Percentiles rank a stretch among this genome's conserved stretches.
These are phyloP conservation scores for Ctenopoma multispine DNA, from an alignment of 2,797 vertebrate species.

Conservation along the genomic window DNA sequence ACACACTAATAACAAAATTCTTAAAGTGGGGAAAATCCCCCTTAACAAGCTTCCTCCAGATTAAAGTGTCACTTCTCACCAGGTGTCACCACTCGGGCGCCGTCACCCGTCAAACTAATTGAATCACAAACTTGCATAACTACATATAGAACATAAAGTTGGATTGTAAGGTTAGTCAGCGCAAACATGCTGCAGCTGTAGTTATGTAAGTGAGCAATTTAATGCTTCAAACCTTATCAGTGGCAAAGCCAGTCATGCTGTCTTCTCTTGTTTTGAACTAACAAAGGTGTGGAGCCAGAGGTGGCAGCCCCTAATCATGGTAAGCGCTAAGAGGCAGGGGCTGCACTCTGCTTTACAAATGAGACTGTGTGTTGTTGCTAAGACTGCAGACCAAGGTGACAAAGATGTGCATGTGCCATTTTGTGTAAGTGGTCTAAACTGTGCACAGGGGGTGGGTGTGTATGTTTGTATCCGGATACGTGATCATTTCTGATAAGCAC, in stretches of 20 bases:
- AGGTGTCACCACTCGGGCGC: conserved; percentile 23
- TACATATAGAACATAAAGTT: conserved; percentile 17
- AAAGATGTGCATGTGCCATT: conserved; percentile 33
- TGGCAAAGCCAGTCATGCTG: conserved; percentile 51
- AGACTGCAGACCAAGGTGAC: conserved; percentile 36
- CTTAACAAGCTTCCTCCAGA: conserved; percentile 52
- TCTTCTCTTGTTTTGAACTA: conserved; percentile 53
- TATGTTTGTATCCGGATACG: conserved; percentile 40
- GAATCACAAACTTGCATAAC: conserved; percentile 33
- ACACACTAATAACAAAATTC: conserved; percentile 34
- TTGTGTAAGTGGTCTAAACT: conserved; percentile 7
- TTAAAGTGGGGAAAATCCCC: conserved; percentile 38
- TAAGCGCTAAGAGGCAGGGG: conserved; percentile 23
- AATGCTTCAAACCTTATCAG: conserved; percentile 50
- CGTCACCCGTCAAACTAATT: conserved; percentile 45
- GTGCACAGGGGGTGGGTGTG: conserved; percentile 12
- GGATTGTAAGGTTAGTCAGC: conserved; percentile 12
- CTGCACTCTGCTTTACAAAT: conserved; percentile 68
- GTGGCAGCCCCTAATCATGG: conserved; percentile 65
- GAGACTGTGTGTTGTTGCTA: conserved; percentile 39
- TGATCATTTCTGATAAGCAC: conserved; percentile 77
- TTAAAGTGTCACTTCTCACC: conserved; percentile 21
- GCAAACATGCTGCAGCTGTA: conserved; percentile 10
- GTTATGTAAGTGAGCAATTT: conserved; percentile 35
- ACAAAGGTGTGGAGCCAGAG: conserved; percentile 62